Base-by-base conservation (phyloP, 2,113 vertebrate genomes). In the Oreocharis arfaki region DNA sequence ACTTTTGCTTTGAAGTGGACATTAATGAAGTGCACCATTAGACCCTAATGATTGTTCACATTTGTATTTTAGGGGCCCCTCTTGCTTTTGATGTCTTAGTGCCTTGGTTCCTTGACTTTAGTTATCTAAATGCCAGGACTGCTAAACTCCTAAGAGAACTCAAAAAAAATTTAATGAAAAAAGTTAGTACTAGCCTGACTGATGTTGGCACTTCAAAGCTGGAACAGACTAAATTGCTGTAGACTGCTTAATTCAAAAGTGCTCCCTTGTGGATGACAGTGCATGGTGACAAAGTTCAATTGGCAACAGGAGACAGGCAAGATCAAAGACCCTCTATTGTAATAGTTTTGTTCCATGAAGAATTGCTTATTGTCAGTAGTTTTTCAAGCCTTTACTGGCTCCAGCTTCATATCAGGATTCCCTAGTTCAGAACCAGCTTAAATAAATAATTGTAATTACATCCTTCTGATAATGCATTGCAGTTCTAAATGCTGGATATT, bases 301-400 rank as follows among this genome's bases (percentile, higher is more conserved):
- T 99, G 99, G 98, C 99, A 98, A 98, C 98, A 98, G 98, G 98
- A 98, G 98, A 96, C 97, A 97, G 96, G 93, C 77, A 95, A 98
- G 99, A 99, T 99, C 99, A 99, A 99, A 99, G 99, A 97, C 86
- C 92, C 97, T 96, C 98, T 97, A 99, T 99, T 99, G 99, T 99
- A 98, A 98, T 98, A 98, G 98, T 98, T 99, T 98, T 99, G 99
- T 99, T 98, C 98, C 99, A 98, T 99, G 99, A 99, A 99, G 99
- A 99, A 99, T 99, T 98, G 98, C 98, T 98, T 98, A 99, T 99
- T 99, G 99, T 99, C 98, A 97, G 94, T 95, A 97, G 98, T 97
- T 98, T 98, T 98, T 98, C 98, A 98, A 98, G 98, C 97, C 98
- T 97, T 97, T 98, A 98, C 98, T 97, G 98, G 98, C 98, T 98